Base-by-base conservation (phyloP, 2,888 invertebrate genomes). In the Perdita meconis region DNA sequence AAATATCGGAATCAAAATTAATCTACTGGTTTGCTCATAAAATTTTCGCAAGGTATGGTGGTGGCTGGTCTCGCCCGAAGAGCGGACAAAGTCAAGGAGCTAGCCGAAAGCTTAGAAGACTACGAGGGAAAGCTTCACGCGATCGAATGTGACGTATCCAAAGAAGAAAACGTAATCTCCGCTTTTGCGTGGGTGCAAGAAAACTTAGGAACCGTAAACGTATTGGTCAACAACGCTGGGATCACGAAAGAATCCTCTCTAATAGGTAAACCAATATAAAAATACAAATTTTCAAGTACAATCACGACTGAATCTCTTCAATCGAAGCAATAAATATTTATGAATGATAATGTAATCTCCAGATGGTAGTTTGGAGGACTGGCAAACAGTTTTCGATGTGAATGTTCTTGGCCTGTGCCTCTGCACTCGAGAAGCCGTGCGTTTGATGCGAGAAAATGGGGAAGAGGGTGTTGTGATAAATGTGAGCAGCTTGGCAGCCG, bases 401-500 rank as follows among this genome's bases (percentile, higher is more conserved):
- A 95, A 95, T 89, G 93, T 95, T 0, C 86, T 95, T 22, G 94
- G 94, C 0, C 89, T 94, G 0, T 93, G 94, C 51, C 90, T 94
- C 10, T 94, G 94, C 72, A 92, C 94, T 0, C 93, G 94, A 57
- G 94, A 95, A 86, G 93, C 94, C 0, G 88, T 94, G 0, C 93
- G 93, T 75, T 90, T 93, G 4, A 95, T 95, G 95, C 92, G 93
- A 12, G 92, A 93, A 47, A 89, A 91, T 26, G 91, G 92, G 0
- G 91, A 91, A 1, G 94, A 94, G 66, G 94, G 94, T 0, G 94
- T 95, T 69, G 93, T 95, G 60, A 93, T 95, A 56, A 92, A 95
- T 59, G 92, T 95, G 69, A 94, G 94, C 89, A 95, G 94, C 80
- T 88, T 93, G 60, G 91, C 93, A 30, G 94, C 93, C 38, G 93